These are phyloP conservation scores for Musca domestica DNA, from an alignment of 1,140 invertebrate species.

Conservation along the genomic window DNA sequence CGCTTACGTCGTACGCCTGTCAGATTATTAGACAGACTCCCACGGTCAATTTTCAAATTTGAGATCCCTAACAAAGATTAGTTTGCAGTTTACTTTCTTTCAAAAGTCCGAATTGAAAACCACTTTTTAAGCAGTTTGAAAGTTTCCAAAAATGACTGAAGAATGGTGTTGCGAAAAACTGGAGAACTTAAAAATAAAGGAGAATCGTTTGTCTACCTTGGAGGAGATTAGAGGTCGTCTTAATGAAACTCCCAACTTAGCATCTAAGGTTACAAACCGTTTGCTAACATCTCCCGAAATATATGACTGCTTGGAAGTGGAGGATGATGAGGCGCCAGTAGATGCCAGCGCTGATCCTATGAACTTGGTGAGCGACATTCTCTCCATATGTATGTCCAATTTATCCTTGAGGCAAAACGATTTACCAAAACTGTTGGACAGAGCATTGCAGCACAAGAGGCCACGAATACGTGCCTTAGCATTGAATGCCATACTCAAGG, in stretches of 20 bases:
- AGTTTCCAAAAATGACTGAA: constrained; percentile 30
- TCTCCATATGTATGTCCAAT: constrained; percentile 60
- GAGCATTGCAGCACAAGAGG: constrained; percentile 58
- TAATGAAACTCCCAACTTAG: constrained; percentile 42
- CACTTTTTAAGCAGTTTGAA: too few species aligned
- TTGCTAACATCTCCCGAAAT: constrained; percentile 50
- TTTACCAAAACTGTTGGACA: constrained; percentile 56
- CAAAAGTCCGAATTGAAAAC: too few species aligned
- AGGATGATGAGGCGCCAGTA: constrained; percentile 34
- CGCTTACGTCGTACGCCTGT: too few species aligned
- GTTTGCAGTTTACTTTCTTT: too few species aligned
- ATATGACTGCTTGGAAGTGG: constrained; percentile 51
- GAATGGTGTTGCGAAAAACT: constrained; percentile 54
- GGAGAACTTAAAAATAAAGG: constrained; percentile 49
- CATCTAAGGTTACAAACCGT: constrained; percentile 41
- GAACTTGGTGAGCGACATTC: constrained; percentile 60
- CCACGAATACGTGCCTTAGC: constrained; percentile 58
- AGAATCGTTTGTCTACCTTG: constrained; percentile 49
- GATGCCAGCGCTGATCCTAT: constrained; percentile 35
- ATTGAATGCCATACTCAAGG: constrained; percentile 54
- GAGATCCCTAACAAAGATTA: too few species aligned
- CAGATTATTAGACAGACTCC: too few species aligned
- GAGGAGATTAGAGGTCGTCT: constrained; percentile 54
- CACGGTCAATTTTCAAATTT: too few species aligned
- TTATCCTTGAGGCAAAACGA: constrained; percentile 56